Conservation (phyloP, 2,888 invertebrate species). For the Agonopterix subpropinquella region DNA sequence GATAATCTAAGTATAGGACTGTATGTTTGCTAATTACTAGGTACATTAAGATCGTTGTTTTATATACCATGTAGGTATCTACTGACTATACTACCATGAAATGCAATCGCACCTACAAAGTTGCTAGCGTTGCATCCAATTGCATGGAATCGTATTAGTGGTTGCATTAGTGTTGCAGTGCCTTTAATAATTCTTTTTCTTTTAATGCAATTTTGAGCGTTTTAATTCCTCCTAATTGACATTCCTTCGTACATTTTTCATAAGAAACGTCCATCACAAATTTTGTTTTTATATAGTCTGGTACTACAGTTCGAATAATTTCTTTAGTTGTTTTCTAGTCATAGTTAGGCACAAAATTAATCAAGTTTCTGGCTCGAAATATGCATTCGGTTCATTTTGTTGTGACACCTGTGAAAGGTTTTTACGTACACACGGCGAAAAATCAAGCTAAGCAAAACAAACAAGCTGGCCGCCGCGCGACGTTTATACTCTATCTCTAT, state of each 20-base stretch:
- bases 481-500: no score
- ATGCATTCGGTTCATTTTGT: no score
- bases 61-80: no score
- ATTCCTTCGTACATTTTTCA: constrained; percentile 17
- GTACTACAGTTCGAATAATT: no score
- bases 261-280: neutral
- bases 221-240: constrained; percentile 11
- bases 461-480: no score
- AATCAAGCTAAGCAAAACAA: no score
- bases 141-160: neutral
- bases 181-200: constrained; percentile 28
- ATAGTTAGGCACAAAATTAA: constrained; percentile 24
- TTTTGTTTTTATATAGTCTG: neutral
- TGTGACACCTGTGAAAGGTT: no score
- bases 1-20: neutral
- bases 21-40: neutral
- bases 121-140: neutral
- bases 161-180: constrained; percentile 23
- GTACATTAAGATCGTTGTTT: no score
- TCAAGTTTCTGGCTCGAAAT: neutral
- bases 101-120: no score
- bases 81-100: no score
- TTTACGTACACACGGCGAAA: no score
- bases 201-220: neutral
- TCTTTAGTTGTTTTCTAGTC: constrained; percentile 24